Percentiles rank a stretch among this genome's conserved stretches.
phyloP scores from a whole-genome alignment of 2,113 vertebrate species.

The Semicossyphus pulcher region DNA sequence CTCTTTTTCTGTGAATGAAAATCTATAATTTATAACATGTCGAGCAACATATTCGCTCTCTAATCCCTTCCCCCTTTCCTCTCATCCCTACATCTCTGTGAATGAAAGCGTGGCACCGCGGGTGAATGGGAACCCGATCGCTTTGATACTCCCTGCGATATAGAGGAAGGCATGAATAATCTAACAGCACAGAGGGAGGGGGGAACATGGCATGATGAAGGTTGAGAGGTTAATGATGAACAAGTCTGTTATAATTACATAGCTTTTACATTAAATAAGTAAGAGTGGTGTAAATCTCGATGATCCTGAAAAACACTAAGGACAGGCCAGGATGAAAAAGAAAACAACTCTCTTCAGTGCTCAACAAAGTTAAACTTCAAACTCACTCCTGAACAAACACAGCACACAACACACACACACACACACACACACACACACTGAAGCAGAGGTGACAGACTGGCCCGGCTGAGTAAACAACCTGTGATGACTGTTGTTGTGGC shows the following conservation, averaged over 20 bases:
- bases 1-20: conserved; percentile 57
- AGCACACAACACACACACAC: conserved; percentile 5
- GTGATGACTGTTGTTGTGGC: conserved; percentile 31
- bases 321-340: neutral
- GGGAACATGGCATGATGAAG: neutral
- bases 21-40: conserved; percentile 57
- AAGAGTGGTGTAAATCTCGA: no score
- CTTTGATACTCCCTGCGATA: conserved; percentile 25
- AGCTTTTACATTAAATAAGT: no score
- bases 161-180: conserved; percentile 58
- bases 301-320: neutral
- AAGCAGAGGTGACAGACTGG: conserved; percentile 37
- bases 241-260: no score
- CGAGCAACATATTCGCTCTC: conserved; percentile 4
- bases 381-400: conserved; percentile 67
- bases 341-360: neutral
- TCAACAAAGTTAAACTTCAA: conserved; percentile 44
- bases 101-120: conserved; percentile 55
- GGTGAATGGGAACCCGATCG: conserved; percentile 49
- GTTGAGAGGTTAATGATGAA: neutral
- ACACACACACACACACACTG: conserved; percentile 25
- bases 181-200: conserved; percentile 21
- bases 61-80: conserved; percentile 4
- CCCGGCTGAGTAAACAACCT: conserved; percentile 69
- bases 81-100: conserved; percentile 34